Evolutionary conservation across 2,888 invertebrate genomes (phyloP), one percentile per base, ranked within the genome.

Genomic region (Andrena camellia): DNA sequence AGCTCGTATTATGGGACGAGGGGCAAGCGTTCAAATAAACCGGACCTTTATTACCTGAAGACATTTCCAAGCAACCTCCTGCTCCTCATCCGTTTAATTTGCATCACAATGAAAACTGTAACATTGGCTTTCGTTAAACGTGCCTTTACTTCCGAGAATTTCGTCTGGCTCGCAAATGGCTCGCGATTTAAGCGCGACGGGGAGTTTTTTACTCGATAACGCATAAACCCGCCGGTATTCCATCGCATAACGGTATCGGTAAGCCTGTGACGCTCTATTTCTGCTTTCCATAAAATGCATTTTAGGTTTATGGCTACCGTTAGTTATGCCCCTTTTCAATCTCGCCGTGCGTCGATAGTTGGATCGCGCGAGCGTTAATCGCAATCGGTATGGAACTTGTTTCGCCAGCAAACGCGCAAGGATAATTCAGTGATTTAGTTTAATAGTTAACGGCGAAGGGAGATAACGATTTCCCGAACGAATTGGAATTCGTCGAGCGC

Each of bases 11-110:
- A 67, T 63, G 81, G 63, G 31, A 68, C 62, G 72, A 75, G 81
- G 81, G 78, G 64, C 23, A 50, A n/a, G 68, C 54, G 68, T 74
- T 77, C 70, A 89, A 88, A 90, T 85, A 89, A 90, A 87, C 85
- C 50, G 64, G 62, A 42, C 26, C 54, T 69, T 83, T 76, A 66
- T 71, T 71, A 62, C 72, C 50, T 13, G 59, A 50, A 33, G 52
- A 75, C 72, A 68, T 64, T 70, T 71, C 62, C 64, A 10, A 59
- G 62, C 31, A 69, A 67, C 33, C 35, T 35, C 29, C 29, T 10
- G 17, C 26, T 64, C 33, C 29, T 13, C 35, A 66, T 69, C 69
- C 48, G 69, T 13, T 62, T 60, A n/a, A 8, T 35, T 57, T n/a
- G 13, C 42, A 57, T 64, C 20, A 10, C 2, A 6, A 17, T 20